Evolutionary conservation across 2,113 vertebrate genomes (phyloP), one percentile per base, ranked within the genome.

Genomic region (Meriones unguiculatus): DNA sequence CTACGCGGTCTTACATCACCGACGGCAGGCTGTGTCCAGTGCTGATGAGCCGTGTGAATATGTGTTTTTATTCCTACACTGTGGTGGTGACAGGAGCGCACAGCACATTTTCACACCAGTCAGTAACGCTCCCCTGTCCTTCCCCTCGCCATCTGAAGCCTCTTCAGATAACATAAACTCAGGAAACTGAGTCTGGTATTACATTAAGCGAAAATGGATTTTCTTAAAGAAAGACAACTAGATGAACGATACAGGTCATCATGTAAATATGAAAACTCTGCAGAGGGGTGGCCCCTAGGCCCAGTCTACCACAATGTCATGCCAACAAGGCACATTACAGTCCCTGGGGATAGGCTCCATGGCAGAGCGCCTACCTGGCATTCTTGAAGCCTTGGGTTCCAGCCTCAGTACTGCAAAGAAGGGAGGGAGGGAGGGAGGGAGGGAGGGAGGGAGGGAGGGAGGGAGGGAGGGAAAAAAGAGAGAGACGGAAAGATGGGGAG

Each of bases 231-330:
- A n/a, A 11, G 5, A 46, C 46, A 46, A 46, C 46, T 5, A 5
- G 14, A 24, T 25, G 25, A 32, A 93, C 75, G 30, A 38, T 57
- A 12, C 59, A 50, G 7, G 52, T 87, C 57, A 30, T 64, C 50
- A 82, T 73, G 64, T 88, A 94, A 80, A 84, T 17, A 64, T 62
- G 18, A 93, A 89, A 67, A 22, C 24, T 30, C 32, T 89, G 87
- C 24, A 1, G 62, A 86, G 38, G 52, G 24, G 15, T 3, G n/a
- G 59, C 6, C 54, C 18, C n/a, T 5, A 30, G 57, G 20, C 52
- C 7, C 20, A 13, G n/a, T 3, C 25, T n/a, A 38, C 30, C 32
- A 13, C 25, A 52, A 22, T 12, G 38, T 85, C 59, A 62, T 65
- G 64, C 11, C n/a, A 41, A 13, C 67, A 67, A 32, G 91, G 76